Conservation (phyloP, 2,113 vertebrate genomes). For the Poeciliopsis occidentalis region DNA sequence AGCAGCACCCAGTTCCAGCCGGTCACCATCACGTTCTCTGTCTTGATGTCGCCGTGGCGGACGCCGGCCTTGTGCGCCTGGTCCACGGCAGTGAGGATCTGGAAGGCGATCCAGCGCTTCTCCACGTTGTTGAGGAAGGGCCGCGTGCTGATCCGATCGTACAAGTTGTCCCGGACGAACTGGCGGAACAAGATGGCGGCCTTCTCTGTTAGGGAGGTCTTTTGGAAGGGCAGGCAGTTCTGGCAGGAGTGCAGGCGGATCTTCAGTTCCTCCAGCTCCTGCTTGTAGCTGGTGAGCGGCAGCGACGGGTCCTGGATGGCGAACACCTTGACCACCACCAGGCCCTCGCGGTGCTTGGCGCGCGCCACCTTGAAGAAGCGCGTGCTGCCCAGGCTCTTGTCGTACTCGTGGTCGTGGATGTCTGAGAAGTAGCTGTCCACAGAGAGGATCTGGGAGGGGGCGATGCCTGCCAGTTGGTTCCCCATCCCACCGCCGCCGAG, state of each 20-base stretch:
- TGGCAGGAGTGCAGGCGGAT: conserved; percentile 91
- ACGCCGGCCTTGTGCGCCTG: conserved; percentile 95
- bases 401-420: conserved; percentile 96
- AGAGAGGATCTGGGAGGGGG: conserved; percentile 97
- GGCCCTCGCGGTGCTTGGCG: conserved; percentile 93
- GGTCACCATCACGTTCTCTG: conserved; percentile 97
- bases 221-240: conserved; percentile 96
- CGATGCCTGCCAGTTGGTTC: conserved; percentile 97
- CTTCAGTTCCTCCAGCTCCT: conserved; percentile 97
- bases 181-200: conserved; percentile 95
- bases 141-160: conserved; percentile 95
- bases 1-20: conserved; percentile 99
- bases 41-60: conserved; percentile 97
- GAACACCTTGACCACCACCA: conserved; percentile 98
- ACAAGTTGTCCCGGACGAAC: conserved; percentile 95
- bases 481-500: conserved; percentile 81
- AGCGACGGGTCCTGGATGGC: conserved; percentile 96
- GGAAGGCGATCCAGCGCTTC: conserved; percentile 98
- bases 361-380: conserved; percentile 98
- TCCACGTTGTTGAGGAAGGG: conserved; percentile 96
- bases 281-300: conserved; percentile 93
- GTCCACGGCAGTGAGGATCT: conserved; percentile 93
- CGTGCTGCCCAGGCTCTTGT: conserved; percentile 96
- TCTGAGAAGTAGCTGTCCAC: conserved; percentile 99
- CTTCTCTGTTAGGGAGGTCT: conserved; percentile 90